Conservation (phyloP, 1,140 invertebrate species). For the Drosophila parabipectinata region DNA sequence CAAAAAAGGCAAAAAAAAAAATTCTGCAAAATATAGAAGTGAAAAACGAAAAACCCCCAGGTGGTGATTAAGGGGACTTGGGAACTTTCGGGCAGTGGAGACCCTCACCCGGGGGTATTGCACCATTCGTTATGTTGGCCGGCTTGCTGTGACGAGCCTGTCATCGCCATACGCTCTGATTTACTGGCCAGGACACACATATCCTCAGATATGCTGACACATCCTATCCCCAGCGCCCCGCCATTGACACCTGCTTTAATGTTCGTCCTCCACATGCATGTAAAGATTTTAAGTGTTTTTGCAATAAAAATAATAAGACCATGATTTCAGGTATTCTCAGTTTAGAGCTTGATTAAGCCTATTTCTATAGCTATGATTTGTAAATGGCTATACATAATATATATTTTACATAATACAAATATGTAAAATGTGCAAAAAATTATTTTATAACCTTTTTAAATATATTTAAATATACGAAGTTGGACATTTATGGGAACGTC, state of each 20-base stretch:
- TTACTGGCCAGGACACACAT: constrained; percentile 62
- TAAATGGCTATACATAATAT: no score
- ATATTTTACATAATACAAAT: no score
- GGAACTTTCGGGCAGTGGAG: neutral
- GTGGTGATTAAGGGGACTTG: neutral
- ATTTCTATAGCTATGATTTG: no score
- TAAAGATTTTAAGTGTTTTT: constrained; percentile 46
- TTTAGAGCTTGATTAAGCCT: no score
- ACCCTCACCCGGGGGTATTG: constrained; percentile 20
- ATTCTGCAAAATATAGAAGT: neutral
- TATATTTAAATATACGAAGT: no score
- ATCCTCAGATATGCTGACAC: constrained; percentile 7
- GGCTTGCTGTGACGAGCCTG: constrained; percentile 75
- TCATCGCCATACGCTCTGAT: constrained; percentile 77
- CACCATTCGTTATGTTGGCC: constrained; percentile 68
- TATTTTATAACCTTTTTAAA: no score
- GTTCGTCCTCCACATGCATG: constrained; percentile 20
- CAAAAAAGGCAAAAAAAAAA: constrained; percentile 12
- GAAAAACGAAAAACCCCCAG: neutral
- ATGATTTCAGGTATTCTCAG: no score
- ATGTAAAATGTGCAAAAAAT: no score
- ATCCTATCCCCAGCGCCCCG: neutral
- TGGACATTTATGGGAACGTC: no score
- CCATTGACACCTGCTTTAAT: constrained; percentile 27
- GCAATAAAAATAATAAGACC: constrained; percentile 3